phyloP scores from a whole-genome alignment of 2,113 vertebrate genomes.

The Chaetura pelagica region DNA sequence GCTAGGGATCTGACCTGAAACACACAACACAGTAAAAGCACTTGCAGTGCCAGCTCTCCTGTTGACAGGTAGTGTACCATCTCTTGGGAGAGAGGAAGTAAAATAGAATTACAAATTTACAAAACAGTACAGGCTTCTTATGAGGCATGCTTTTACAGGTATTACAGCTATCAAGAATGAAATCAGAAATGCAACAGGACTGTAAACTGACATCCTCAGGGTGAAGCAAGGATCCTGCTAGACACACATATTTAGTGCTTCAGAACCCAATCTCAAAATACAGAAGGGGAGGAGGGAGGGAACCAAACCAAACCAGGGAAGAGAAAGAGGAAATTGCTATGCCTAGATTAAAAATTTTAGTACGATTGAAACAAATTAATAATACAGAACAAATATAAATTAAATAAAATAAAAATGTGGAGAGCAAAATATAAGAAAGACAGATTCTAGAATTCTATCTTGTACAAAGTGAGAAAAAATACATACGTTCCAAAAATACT shows the following conservation, averaged over 20 bases:
- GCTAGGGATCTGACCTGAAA: neutral
- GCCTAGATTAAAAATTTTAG: neutral
- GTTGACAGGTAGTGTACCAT: neutral
- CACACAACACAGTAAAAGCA: neutral
- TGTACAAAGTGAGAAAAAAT: neutral
- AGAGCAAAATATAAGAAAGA: neutral
- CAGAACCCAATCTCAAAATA: neutral
- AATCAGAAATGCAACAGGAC: neutral
- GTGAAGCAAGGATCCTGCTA: neutral
- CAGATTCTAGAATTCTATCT: neutral
- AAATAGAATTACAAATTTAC: neutral
- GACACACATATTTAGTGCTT: neutral
- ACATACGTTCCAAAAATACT: neutral
- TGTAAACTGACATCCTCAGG: neutral
- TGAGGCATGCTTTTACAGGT: neutral
- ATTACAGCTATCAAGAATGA: neutral
- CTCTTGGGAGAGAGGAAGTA: neutral
- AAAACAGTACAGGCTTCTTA: neutral
- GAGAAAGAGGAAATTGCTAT: neutral
- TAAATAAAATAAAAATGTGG: neutral
- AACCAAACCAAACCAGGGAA: neutral
- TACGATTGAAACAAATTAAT: neutral
- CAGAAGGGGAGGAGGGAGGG: rapidly evolving
- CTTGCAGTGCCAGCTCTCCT: neutral
- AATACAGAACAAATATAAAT: no score